phyloP scores from a whole-genome alignment of 2,888 invertebrate genomes.

The Cecidostiba fungosa region DNA sequence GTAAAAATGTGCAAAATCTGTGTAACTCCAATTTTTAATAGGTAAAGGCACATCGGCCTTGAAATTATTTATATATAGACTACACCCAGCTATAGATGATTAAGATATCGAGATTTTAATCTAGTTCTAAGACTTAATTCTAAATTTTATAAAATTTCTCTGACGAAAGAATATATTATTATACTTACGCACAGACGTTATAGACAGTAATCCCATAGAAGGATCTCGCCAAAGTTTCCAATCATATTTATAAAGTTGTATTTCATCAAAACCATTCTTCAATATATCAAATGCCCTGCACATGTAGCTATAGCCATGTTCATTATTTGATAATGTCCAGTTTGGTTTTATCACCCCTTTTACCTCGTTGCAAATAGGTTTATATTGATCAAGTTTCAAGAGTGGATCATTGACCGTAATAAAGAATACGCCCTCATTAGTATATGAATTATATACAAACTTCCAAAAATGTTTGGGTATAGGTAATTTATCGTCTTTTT shows the following conservation, averaged over 20 bases:
- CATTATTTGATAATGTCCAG: not conserved
- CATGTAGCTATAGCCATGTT: not conserved
- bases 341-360: not conserved
- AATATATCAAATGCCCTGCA: conserved; percentile 3
- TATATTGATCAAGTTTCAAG: not conserved
- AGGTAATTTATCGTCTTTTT: not conserved
- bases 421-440: not conserved
- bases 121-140: not conserved
- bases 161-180: not conserved
- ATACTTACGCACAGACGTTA: not conserved
- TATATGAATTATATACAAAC: too few species aligned
- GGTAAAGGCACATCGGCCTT: not conserved
- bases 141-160: not conserved
- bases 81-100: not conserved
- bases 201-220: not conserved
- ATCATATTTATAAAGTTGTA: not conserved
- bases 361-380: not conserved
- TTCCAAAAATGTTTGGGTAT: too few species aligned
- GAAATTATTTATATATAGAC: not conserved
- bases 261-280: not conserved
- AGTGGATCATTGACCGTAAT: not conserved
- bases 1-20: not conserved
- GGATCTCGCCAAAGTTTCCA: not conserved
- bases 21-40: conserved; percentile 1
- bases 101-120: too few species aligned